A percentile compares a stretch with the other conserved stretches of the same genome.
phyloP scores from a whole-genome alignment of 2,113 vertebrate species.

The Rhodinocichla rosea region DNA sequence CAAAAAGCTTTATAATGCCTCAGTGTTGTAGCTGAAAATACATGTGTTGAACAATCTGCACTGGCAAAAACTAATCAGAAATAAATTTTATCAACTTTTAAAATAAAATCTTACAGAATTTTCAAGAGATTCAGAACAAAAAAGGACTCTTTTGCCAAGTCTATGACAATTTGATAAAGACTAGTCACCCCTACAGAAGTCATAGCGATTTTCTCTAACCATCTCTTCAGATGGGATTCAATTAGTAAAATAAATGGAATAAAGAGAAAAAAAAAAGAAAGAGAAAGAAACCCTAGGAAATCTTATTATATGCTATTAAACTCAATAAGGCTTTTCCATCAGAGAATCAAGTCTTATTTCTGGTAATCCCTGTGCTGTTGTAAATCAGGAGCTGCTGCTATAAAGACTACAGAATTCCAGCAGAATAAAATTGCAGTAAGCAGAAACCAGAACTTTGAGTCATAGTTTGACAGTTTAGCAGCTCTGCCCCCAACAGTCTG shows the following conservation, averaged over 20 bases:
- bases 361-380: neutral
- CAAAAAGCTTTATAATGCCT: neutral
- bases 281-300: neutral
- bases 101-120: neutral
- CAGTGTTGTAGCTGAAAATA: neutral
- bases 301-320: conserved; percentile 38
- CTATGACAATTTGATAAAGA: conserved; percentile 8
- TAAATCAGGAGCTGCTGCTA: conserved; percentile 20
- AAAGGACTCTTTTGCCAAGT: neutral
- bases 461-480: neutral
- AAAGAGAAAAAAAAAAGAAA: neutral
- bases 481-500: neutral
- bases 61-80: neutral
- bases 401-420: neutral
- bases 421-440: neutral
- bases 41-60: neutral
- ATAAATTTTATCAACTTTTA: neutral
- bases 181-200: neutral
- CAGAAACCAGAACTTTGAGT: neutral
- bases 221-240: neutral
- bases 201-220: neutral
- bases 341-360: conserved; percentile 45
- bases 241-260: conserved; percentile 32
- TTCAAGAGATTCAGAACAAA: neutral
- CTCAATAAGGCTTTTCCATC: conserved; percentile 34